Base-by-base conservation (phyloP, 1,140 invertebrate genomes). In the Bombus ignitus region DNA sequence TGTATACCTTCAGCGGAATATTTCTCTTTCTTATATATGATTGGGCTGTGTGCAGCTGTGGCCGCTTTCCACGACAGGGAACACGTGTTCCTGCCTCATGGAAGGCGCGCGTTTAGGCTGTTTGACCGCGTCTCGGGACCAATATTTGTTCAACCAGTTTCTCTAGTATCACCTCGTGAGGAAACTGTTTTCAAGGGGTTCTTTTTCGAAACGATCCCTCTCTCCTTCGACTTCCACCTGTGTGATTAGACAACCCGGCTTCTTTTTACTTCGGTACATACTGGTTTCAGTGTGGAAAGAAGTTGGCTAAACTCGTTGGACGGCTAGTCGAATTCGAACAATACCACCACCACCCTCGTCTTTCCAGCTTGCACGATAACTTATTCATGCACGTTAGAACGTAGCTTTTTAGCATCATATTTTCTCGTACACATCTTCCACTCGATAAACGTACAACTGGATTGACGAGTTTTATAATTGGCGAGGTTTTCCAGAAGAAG, bases 91-190 rank as follows among this genome's bases (percentile, higher is more conserved):
- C n/a, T 66, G 62, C 22, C 66, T 18, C 32, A 35, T 68, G 18
- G 32, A 68, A 35, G 66, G 28, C 22, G 18, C 22, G 18, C n/a
- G n/a, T 74, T 47, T 44, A 22, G 28, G 13, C 71, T 44, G 28
- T 68, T 70, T 32, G n/a, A 53, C 47, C 8, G 13, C 2, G 9
- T 35, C 35, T 32, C n/a, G n/a, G 18, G 8, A 37, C 35, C 37
- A 35, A 77, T 77, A 77, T 77, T 77, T 62, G 28, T 10, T 65
- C n/a, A 12, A n/a, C 35, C 10, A 77, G n/a, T 77, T 77, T 77
- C n/a, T 47, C 42, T 53, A 22, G 18, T 47, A 37, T 74, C 22
- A 47, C n/a, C 18, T 53, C 18, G n/a, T 2, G 18, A 70, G 22
- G 9, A 35, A 74, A 47, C 73, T 35, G 32, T 75, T 57, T 74